Evolutionary conservation across 1,140 invertebrate species (phyloP), one percentile per base, ranked within the genome.

Genomic region (Archivesica marissinica): DNA sequence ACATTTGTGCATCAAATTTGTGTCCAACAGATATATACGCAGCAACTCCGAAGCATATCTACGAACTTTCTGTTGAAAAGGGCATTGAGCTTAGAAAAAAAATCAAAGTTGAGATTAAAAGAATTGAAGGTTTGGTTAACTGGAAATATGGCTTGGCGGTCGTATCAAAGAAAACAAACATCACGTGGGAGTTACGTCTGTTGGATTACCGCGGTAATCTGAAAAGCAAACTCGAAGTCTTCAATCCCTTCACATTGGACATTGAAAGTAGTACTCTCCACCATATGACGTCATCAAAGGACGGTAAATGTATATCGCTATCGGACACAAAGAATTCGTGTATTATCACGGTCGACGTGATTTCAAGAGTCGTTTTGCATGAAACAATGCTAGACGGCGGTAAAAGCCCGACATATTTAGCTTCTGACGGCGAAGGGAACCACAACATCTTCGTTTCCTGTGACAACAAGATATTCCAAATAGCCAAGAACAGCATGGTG

Each of bases 111-210:
- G 79, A 74, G 23, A 61, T 82, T 15, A 82, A 70, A 33, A 0
- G 79, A 28, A 82, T 82, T 59, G 79, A 82, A 54, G 79, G 79
- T 1, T n/a, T 82, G 2, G 33, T 28, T 39, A 44, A 17, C 13
- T 82, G 79, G 79, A 82, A 82, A 30, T 82, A 82, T 54, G 79
- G 79, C 33, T 3, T 82, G 2, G 79, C 68, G 25, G 33, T 82
- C 0, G 47, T 82, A 39, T 72, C 64, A 33, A 82, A 74, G 35
- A 41, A 72, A 28, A 54, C 79, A 25, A 70, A 74, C 13, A 52
- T 82, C 7, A 82, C 66, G 9, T 82, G 79, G 79, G 79, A 82
- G 44, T 30, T 82, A 20, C 66, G 79, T 7, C 44, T 82, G 0
- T 17, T 82, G 15, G 79, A 82, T 44, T 82, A 82, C 28, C 25